Conservation (phyloP, 1,140 invertebrate genomes). For the Cotesia chilonis region DNA sequence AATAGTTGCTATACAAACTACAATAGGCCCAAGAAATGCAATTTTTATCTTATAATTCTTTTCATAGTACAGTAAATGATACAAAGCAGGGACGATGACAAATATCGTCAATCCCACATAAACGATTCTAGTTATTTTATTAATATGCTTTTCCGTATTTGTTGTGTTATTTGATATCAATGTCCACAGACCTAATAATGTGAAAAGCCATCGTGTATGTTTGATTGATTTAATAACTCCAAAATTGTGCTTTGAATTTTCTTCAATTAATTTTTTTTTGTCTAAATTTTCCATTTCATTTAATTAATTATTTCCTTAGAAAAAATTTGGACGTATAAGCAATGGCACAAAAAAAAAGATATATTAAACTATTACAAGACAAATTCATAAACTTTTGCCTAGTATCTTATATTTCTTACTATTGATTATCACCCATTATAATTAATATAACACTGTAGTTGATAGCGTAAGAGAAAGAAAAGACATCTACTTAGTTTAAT, state of each 20-base stretch:
- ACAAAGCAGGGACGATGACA: constrained; percentile 28
- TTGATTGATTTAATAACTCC: constrained; percentile 1
- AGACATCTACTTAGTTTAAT: too few species aligned
- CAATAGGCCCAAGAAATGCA: constrained; percentile 39
- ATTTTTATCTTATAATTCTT: constrained; percentile 32
- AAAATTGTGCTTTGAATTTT: not conserved
- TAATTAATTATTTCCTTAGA: not conserved
- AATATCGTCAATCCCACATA: constrained; percentile 19
- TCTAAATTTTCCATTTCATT: not conserved
- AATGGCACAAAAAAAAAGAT: not conserved
- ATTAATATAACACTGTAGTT: too few species aligned
- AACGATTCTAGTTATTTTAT: constrained; percentile 9
- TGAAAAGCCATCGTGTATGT: constrained; percentile 19
- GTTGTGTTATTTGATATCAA: constrained; percentile 13
- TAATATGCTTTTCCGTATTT: constrained; percentile 14
- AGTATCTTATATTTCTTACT: too few species aligned
- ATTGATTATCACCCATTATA: too few species aligned
- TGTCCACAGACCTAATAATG: constrained; percentile 25
- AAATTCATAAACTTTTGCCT: too few species aligned
- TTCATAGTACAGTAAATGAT: constrained; percentile 27
- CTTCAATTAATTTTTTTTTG: not conserved
- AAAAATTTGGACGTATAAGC: not conserved
- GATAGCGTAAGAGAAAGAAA: too few species aligned
- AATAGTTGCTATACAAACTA: constrained; percentile 38
- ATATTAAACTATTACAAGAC: not conserved